Percentiles rank a stretch among this genome's conserved stretches.
phyloP scores from a whole-genome alignment of 1,140 invertebrate genomes.

The Calycopis cecrops region DNA sequence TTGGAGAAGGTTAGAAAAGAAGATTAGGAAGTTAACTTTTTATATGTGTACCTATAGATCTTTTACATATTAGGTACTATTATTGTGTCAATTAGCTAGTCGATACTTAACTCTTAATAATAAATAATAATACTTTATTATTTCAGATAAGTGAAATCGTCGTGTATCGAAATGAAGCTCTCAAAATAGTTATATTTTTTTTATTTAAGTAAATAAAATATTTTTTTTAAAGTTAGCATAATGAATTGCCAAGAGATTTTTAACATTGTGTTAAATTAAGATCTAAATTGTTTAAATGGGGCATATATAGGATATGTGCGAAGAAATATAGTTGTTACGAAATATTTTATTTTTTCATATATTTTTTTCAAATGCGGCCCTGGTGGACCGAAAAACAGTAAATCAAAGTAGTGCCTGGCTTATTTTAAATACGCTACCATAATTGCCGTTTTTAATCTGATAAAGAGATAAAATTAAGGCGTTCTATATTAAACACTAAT shows the following conservation, averaged over 20 bases:
- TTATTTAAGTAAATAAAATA: conserved; percentile 21
- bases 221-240: conserved; percentile 20
- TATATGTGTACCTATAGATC: no score
- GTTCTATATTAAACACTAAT: no score
- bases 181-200: conserved; percentile 38
- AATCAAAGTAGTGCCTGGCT: no score
- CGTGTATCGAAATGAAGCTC: conserved; percentile 29
- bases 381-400: no score
- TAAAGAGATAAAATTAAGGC: no score
- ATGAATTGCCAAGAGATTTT: conserved; percentile 15
- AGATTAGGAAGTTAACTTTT: no score
- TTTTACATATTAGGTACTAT: no score
- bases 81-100: no score
- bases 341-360: not conserved
- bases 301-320: not conserved
- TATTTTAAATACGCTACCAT: no score
- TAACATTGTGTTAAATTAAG: conserved; percentile 15
- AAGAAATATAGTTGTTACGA: not conserved
- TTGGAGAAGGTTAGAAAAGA: no score
- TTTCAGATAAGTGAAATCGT: conserved; percentile 7
- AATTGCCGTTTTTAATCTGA: no score
- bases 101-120: no score
- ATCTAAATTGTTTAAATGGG: conserved; percentile 11
- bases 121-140: conserved; percentile 11
- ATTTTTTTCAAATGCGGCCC: not conserved